phyloP scores from a whole-genome alignment of 2,888 invertebrate species.

The Timandra comae region DNA sequence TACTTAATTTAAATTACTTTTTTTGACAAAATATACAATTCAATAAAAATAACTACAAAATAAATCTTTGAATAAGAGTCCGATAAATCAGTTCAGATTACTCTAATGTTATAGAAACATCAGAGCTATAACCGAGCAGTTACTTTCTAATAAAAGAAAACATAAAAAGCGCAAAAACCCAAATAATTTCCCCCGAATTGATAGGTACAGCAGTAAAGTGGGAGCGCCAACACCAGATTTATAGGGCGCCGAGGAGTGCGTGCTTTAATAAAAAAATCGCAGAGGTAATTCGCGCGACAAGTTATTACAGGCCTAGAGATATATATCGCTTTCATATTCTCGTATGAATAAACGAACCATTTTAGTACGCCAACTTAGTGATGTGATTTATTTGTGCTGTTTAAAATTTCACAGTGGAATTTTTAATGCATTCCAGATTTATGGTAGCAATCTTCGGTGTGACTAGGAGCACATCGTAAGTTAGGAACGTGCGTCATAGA shows the following conservation, averaged over 20 bases:
- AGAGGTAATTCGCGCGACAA: slow-evolving; percentile 70
- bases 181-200: slow-evolving; percentile 59
- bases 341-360: slow-evolving; percentile 54
- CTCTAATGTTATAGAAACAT: slow-evolving; percentile 22
- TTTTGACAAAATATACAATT: no score
- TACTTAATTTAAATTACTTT: no score
- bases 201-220: slow-evolving; percentile 61
- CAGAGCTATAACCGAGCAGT: slow-evolving; percentile 28
- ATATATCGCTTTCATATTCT: slow-evolving; percentile 57
- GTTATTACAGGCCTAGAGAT: slow-evolving; percentile 61
- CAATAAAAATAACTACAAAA: no score
- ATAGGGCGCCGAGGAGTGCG: slow-evolving; percentile 68
- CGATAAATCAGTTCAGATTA: slow-evolving; percentile 10
- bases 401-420: slow-evolving; percentile 24
- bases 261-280: slow-evolving; percentile 69
- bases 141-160: slow-evolving; percentile 47
- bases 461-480: background rate
- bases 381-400: slow-evolving; percentile 29
- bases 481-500: no score
- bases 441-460: slow-evolving; percentile 6
- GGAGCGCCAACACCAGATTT: slow-evolving; percentile 65
- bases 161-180: slow-evolving; percentile 49
- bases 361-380: slow-evolving; percentile 44
- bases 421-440: slow-evolving; percentile 12
- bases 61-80: no score